Evolutionary conservation across 2,113 vertebrate species (phyloP).

Genomic region (Antennarius striatus): DNA sequence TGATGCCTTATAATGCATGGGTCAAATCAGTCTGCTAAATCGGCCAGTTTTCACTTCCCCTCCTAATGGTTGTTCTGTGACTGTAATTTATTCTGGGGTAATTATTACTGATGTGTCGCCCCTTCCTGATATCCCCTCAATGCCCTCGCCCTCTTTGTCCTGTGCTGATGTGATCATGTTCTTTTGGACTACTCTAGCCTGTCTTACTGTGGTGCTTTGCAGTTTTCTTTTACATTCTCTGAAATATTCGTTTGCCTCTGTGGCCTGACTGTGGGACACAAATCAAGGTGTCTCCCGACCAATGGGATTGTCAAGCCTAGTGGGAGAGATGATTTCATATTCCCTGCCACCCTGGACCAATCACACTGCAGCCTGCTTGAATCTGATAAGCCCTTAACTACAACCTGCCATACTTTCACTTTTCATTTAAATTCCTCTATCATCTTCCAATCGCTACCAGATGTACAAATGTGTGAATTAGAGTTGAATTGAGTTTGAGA

Average conservation of each 20-base stretch:
- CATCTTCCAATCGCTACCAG: constrained; percentile 27
- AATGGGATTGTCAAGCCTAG: constrained; percentile 39
- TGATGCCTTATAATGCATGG: constrained; percentile 82
- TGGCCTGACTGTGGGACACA: constrained; percentile 35
- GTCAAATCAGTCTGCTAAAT: constrained; percentile 68
- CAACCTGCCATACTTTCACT: not conserved
- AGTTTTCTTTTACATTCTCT: constrained; percentile 49
- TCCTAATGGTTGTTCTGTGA: constrained; percentile 76
- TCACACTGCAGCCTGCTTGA: constrained; percentile 10
- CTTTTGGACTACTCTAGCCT: constrained; percentile 39
- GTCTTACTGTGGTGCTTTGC: constrained; percentile 67
- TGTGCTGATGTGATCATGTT: constrained; percentile 62
- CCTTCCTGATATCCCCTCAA: constrained; percentile 38
- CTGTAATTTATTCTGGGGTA: constrained; percentile 80
- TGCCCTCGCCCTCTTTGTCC: constrained; percentile 32
- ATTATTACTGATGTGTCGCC: constrained; percentile 67
- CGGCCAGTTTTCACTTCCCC: constrained; percentile 64
- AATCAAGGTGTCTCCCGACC: constrained; percentile 37
- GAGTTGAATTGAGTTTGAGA: constrained; percentile 1
- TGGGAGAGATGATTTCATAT: constrained; percentile 25
- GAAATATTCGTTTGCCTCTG: constrained; percentile 46
- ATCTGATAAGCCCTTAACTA: not conserved
- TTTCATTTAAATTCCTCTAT: constrained; percentile 19
- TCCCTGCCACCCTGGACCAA: constrained; percentile 12
- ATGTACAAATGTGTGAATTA: constrained; percentile 29